Conservation (phyloP, 2,797 vertebrate genomes). For the Malurus splendens region DNA sequence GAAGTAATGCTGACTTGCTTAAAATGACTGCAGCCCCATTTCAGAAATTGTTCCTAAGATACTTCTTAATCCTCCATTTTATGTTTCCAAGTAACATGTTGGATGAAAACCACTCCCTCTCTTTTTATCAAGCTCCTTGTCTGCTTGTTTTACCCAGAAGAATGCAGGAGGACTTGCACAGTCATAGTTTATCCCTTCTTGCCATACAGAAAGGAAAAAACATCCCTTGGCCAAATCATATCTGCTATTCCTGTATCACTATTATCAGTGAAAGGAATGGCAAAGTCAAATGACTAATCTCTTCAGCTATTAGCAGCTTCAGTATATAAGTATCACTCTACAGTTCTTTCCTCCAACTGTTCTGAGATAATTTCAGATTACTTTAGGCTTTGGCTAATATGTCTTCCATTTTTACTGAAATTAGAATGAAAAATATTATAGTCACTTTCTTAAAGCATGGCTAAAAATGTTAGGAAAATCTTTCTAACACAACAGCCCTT, state of each 20-base stretch:
- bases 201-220: neutral
- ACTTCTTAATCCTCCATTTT: constrained; percentile 32
- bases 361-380: constrained; percentile 56
- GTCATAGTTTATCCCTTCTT: constrained; percentile 9
- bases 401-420: constrained; percentile 36
- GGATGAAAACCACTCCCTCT: neutral
- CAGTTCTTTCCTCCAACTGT: constrained; percentile 39
- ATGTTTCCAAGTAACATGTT: constrained; percentile 15
- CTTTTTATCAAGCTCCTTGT: neutral
- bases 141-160: neutral
- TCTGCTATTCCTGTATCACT: constrained; percentile 34
- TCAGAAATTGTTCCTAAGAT: constrained; percentile 5
- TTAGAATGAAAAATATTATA: constrained; percentile 24
- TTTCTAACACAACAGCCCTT: constrained; percentile 6
- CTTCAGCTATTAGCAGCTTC: constrained; percentile 47
- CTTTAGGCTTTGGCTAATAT: constrained; percentile 28
- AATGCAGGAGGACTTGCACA: neutral
- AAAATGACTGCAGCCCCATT: neutral
- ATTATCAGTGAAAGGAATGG: constrained; percentile 22
- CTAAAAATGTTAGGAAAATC: constrained; percentile 14
- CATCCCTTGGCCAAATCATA: neutral
- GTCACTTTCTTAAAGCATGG: neutral
- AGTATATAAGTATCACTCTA: constrained; percentile 30
- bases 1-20: constrained; percentile 18
- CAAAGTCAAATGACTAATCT: constrained; percentile 56